Percentiles rank a stretch among this genome's conserved stretches.
phyloP scores from a whole-genome alignment of 1,140 invertebrate species.

The Atta cephalotes region DNA sequence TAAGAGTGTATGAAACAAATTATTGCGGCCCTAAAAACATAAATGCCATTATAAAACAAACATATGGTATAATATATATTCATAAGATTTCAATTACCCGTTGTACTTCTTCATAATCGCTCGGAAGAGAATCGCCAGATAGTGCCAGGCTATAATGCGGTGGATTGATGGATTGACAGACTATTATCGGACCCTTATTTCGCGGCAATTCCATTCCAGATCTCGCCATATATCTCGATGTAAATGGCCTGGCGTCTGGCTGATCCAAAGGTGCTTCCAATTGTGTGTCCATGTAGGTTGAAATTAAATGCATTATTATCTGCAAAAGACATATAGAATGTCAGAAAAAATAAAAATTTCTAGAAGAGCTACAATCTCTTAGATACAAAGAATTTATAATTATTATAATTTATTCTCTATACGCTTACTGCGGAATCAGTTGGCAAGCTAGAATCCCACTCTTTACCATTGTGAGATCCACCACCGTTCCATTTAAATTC shows the following conservation, averaged over 20 bases:
- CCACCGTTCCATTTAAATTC: slow-evolving; percentile 94
- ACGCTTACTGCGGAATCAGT: slow-evolving; percentile 91
- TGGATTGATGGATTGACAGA: slow-evolving; percentile 88
- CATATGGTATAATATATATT: neutral
- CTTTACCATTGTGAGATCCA: slow-evolving; percentile 90
- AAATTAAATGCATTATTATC: slow-evolving; percentile 94
- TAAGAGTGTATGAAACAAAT: slow-evolving; percentile 93
- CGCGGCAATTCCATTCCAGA: slow-evolving; percentile 82
- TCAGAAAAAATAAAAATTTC: slow-evolving; percentile 25
- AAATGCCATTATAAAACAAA: neutral
- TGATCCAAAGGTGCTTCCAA: slow-evolving; percentile 91
- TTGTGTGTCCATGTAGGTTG: slow-evolving; percentile 93
- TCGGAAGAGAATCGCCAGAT: slow-evolving; percentile 87
- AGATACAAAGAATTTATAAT: neutral
- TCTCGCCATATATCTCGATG: slow-evolving; percentile 85
- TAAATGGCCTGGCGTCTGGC: slow-evolving; percentile 92
- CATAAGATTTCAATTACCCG: slow-evolving; percentile 85
- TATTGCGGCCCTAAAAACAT: slow-evolving; percentile 91
- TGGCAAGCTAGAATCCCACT: slow-evolving; percentile 92
- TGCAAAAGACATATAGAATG: slow-evolving; percentile 81
- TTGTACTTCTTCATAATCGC: slow-evolving; percentile 87
- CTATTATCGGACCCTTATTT: slow-evolving; percentile 85
- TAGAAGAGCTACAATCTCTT: neutral
- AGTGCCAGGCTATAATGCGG: slow-evolving; percentile 91
- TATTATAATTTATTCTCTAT: neutral